Conservation (phyloP, 2,113 vertebrate species). For the Aldabrachelys gigantea region DNA sequence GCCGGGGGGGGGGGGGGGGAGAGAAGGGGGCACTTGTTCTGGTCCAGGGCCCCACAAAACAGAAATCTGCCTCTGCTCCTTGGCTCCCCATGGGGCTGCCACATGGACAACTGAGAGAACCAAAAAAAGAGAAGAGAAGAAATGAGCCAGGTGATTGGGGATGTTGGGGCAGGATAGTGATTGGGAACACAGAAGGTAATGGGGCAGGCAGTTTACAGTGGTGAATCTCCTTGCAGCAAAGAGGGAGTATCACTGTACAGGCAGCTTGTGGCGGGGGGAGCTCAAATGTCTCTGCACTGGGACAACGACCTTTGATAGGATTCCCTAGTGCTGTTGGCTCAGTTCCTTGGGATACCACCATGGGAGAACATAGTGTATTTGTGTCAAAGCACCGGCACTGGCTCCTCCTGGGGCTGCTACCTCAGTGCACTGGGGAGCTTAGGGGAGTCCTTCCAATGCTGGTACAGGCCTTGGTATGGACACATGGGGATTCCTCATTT, state of each 20-base stretch:
- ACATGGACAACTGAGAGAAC: background rate
- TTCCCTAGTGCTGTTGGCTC: background rate
- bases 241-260: background rate
- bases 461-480: too few species aligned
- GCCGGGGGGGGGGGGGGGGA: too few species aligned
- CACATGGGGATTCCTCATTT: too few species aligned
- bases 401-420: background rate
- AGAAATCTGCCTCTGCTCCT: too few species aligned
- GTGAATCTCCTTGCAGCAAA: background rate
- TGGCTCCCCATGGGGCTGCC: background rate
- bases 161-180: background rate
- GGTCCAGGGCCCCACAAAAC: too few species aligned
- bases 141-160: background rate
- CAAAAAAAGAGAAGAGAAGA: background rate
- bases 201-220: background rate
- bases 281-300: background rate
- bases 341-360: background rate
- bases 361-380: background rate
- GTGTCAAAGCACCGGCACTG: background rate
- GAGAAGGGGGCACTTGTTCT: too few species aligned
- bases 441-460: background rate
- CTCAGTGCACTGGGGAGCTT: background rate
- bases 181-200: background rate
- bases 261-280: background rate
- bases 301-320: background rate